Percentiles rank a stretch among this genome's conserved stretches.
Conservation (phyloP, 2,797 vertebrate species). For the Gadopsis bispinosus region DNA sequence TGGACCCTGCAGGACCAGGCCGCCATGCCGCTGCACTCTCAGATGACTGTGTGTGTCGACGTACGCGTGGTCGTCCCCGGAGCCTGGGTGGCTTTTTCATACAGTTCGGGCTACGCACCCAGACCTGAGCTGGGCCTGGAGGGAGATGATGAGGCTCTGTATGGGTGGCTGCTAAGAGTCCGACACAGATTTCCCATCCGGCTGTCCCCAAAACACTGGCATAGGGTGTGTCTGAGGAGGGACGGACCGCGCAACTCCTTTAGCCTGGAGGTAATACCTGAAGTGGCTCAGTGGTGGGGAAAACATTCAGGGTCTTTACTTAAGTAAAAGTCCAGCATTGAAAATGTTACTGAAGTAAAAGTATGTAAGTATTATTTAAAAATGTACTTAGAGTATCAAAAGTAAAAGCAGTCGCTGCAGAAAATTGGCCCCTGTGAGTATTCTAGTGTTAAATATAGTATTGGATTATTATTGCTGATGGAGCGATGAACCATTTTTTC, state of each 20-base stretch:
- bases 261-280: conserved; percentile 76
- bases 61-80: conserved; percentile 75
- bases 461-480: neutral
- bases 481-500: neutral
- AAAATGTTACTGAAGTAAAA: neutral
- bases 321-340: neutral
- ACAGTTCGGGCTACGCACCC: conserved; percentile 64
- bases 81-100: conserved; percentile 84
- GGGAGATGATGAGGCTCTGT: conserved; percentile 76
- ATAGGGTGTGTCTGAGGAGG: conserved; percentile 79
- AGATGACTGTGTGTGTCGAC: conserved; percentile 83
- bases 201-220: conserved; percentile 72
- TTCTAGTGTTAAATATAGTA: neutral
- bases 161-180: conserved; percentile 82
- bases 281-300: neutral
- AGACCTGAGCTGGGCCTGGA: conserved; percentile 80
- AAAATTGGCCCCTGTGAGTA: neutral
- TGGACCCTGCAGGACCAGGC: conserved; percentile 78
- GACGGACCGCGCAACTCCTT: conserved; percentile 67
- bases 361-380: neutral
- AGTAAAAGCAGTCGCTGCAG: neutral
- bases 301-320: conserved; percentile 2
- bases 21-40: conserved; percentile 67
- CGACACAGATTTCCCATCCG: conserved; percentile 74
- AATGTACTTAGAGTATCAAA: neutral